Evolutionary conservation across 2,888 invertebrate genomes (phyloP), one percentile per base, ranked within the genome.

Genomic region (Drosophila stalkeri): DNA sequence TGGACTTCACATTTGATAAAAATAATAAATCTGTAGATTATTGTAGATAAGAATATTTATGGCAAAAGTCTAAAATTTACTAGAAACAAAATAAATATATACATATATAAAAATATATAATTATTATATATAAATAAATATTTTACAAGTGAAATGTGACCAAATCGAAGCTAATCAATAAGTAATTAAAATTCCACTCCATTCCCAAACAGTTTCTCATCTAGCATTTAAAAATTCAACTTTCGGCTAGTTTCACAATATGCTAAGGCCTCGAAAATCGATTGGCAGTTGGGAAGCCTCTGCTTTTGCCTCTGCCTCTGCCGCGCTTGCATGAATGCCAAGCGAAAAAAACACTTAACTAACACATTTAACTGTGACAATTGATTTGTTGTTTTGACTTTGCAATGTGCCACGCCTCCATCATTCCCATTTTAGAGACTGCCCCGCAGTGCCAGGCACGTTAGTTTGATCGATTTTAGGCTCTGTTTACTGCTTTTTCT

Each of bases 391-490:
- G 49, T 75, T 72, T 80, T 65, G 67, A 55, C 47, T 77, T 77
- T 59, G 77, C 67, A 67, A 57, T 57, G 49, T 51, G 69, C 62
- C 62, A 61, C 51, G 12, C 37, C 33, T 27, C 12, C 31, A 3
- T 8, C 31, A 14, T 51, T 47, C 31, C 8, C 35, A 14, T 49
- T 18, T 51, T 43, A 43, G 35, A n/a, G 27, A 39, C 27, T 37
- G 35, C 16, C 49, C n/a, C 27, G 20, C 12, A 31, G 69, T 61
- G 57, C 31, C 62, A 16, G 57, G 63, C 61, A 63, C 69, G 77
- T 73, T 65, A 75, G 85, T 86, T 86, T 85, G 86, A 86, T 86
- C 86, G 86, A 86, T 86, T 89, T 89, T 79, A 61, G 51, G 71
- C 57, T 54, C 55, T 27, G 60, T 39, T 49, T 46, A 49, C 46